Evolutionary conservation across 1,140 invertebrate species (phyloP), one percentile per base, ranked within the genome.

Genomic region (Drosophila kohkoa): DNA sequence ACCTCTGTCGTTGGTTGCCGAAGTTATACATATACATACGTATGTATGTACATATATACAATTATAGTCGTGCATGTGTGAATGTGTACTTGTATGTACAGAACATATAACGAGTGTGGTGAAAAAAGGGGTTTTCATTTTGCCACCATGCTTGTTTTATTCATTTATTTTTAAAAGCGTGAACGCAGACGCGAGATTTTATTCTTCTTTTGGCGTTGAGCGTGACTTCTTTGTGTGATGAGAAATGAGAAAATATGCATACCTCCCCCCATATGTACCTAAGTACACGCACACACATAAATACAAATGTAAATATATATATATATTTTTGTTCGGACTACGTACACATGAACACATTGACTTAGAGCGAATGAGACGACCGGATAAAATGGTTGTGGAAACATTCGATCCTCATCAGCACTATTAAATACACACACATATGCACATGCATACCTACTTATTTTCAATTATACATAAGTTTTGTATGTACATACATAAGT

Each of bases 131-230:
- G 62, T 70, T 73, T 68, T 67, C 69, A 65, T 64, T 32, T 46
- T 66, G 55, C 68, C 49, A 54, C 48, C 45, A 60, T 48, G 55
- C 75, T 74, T 77, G 62, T 71, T 75, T 78, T 82, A 75, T 78
- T 81, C 79, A 82, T 81, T 81, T 82, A 77, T 71, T 78, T 81
- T 78, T 75, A 82, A 82, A 82, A 81, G 70, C 79, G 79, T 82
- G 81, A 82, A 82, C 80, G 80, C 80, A 82, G 80, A 82, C 79
- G 80, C 80, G 71, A 78, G 73, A 69, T 81, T 81, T 71, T 70
- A n/a, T 70, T 75, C 46, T 70, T 65, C 35, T 54, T 76, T 71
- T 64, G 38, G 66, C 48, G 49, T 65, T 41, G 55, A 73, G 69
- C 74, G 69, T 77, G 63, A 77, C 75, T 78, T 75, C 73, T 59